Percentiles rank a stretch among this genome's conserved stretches.
These are phyloP conservation scores for Florisuga fusca DNA, from an alignment of 2,797 vertebrate species.

Conservation along the genomic window DNA sequence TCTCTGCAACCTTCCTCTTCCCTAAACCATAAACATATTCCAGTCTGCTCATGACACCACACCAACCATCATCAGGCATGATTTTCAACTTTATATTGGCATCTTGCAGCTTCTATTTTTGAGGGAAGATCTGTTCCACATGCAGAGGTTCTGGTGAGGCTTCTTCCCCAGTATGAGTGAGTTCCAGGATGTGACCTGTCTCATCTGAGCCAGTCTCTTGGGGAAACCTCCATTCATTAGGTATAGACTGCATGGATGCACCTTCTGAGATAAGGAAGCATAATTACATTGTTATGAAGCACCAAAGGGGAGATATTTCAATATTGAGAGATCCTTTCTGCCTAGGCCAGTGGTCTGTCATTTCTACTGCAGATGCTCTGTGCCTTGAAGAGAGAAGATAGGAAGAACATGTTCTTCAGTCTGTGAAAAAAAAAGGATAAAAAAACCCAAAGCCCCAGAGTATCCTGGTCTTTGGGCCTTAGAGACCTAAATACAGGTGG, in stretches of 20 bases:
- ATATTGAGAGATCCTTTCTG: not conserved
- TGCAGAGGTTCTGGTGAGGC: not conserved
- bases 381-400: not conserved
- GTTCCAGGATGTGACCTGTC: not conserved
- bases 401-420: not conserved
- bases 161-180: not conserved
- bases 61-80: not conserved
- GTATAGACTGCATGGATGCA: not conserved
- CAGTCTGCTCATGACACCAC: not conserved
- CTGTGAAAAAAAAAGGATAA: not conserved
- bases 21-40: not conserved
- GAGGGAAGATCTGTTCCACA: not conserved
- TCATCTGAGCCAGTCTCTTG: not conserved
- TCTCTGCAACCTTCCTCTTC: not conserved
- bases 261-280: not conserved
- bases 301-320: not conserved
- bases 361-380: not conserved
- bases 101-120: not conserved
- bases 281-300: not conserved
- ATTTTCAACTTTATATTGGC: not conserved
- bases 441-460: accelerated
- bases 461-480: not conserved
- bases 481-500: not conserved
- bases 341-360: no score
- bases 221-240: not conserved